These are phyloP conservation scores for Caenorhabditis auriculariae DNA, from an alignment of 2,888 invertebrate genomes.

Conservation along the genomic window DNA sequence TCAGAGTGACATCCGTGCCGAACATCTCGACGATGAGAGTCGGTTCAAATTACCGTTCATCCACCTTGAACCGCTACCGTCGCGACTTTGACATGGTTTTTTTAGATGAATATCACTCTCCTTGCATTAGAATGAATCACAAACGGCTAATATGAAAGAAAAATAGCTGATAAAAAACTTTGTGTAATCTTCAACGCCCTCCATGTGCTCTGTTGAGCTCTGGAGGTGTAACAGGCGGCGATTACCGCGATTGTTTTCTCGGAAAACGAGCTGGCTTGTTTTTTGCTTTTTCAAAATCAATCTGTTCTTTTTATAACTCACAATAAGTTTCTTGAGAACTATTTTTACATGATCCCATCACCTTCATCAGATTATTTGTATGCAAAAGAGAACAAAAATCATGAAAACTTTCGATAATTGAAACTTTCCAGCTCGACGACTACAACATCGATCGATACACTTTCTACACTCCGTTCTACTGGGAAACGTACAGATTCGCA, in stretches of 20 bases:
- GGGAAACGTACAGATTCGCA: conserved; percentile 54
- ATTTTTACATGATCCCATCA: background rate
- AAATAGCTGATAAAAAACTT: too few relatives aligned
- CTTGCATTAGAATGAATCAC: background rate
- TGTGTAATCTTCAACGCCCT: too few relatives aligned
- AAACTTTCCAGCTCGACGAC: conserved; percentile 49
- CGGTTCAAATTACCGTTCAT: conserved; percentile 42
- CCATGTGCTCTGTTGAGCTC: too few relatives aligned
- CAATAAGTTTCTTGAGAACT: background rate
- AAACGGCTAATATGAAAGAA: background rate
- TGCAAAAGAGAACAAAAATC: background rate
- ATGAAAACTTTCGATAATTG: too few relatives aligned
- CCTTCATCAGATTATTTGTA: too few relatives aligned
- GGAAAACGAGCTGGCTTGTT: too few relatives aligned
- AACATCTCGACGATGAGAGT: conserved; percentile 52
- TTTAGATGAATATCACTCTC: too few relatives aligned
- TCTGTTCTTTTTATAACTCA: background rate
- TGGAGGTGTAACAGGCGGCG: too few relatives aligned
- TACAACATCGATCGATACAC: conserved; percentile 48
- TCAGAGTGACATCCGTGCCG: conserved; percentile 60
- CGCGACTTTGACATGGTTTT: conserved; percentile 55
- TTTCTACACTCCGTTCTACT: conserved; percentile 55
- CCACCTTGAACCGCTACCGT: conserved; percentile 58
- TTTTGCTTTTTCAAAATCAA: background rate
- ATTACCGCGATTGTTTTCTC: too few relatives aligned